Evolutionary conservation across 2,113 vertebrate species (phyloP), one percentile per base, ranked within the genome.

Genomic region (Arenaria interpres): DNA sequence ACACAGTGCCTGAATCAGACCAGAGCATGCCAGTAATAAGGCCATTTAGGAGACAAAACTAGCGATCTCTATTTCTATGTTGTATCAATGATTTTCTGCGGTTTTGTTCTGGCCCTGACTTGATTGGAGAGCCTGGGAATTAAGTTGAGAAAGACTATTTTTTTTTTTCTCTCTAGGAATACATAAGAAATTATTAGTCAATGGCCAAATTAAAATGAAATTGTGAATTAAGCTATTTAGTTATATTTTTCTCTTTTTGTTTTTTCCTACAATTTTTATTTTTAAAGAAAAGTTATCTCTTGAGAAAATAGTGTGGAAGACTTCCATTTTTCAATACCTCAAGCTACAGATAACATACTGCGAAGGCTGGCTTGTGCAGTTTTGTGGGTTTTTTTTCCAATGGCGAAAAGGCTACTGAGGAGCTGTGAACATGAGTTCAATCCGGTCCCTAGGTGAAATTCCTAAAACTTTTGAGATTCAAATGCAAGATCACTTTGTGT

Each of bases 1-100:
- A 35, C 1, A 2, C 28, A 62, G 25, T 0, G 0, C 9, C 39
- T 53, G 28, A 39, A 59, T 60, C 2, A 1, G 48, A 77, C 21
- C 19, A 30, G 14, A 69, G 14, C 7, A 41, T 30, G 10, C 11
- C 39, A 39, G 62, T 12, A 43, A 67, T 59, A 56, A 50, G 17
- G 19, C 14, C 33, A n/a, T 41, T 45, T 72, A 33, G 41, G 28
- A 80, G 9, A 35, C 41, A 22, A 54, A 90, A 41, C 4, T 7
- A 62, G 16, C 7, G 7, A 53, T 14, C 2, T 63, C 30, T 71
- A 9, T n/a, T 77, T 89, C 43, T 75, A 1, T 9, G 14, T 3
- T 46, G 10, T 74, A 87, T 75, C 23, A 39, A 2, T 30, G 9
- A 20, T 84, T 67, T 92, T 78, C 37, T 84, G 37, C 19, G 37